Evolutionary conservation across 2,888 invertebrate genomes (phyloP).

Genomic region (Silvanus unidentatus): DNA sequence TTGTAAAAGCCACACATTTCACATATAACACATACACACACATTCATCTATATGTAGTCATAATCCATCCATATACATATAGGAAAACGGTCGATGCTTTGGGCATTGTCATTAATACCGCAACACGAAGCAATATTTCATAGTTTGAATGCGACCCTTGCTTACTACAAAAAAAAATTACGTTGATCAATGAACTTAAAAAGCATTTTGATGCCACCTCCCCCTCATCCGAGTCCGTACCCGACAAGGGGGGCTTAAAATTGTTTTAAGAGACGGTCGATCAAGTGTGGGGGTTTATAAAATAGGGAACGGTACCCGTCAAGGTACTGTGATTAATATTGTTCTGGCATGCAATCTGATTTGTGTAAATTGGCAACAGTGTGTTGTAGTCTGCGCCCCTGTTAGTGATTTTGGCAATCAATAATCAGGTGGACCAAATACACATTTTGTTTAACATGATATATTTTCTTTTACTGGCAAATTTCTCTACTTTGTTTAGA

Average conservation of each 20-base stretch:
- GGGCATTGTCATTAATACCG: slow-evolving; percentile 16
- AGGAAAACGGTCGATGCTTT: background rate
- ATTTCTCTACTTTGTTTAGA: no score
- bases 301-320: slow-evolving; percentile 37
- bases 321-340: slow-evolving; percentile 52
- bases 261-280: slow-evolving; percentile 39
- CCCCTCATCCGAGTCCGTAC: background rate
- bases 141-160: slow-evolving; percentile 30
- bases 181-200: slow-evolving; percentile 36
- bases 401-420: slow-evolving; percentile 39
- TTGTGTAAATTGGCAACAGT: slow-evolving; percentile 45
- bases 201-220: slow-evolving; percentile 24
- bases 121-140: slow-evolving; percentile 34
- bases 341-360: slow-evolving; percentile 51
- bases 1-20: no score
- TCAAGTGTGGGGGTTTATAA: slow-evolving; percentile 30
- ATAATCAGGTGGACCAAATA: slow-evolving; percentile 31
- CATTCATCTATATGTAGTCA: no score
- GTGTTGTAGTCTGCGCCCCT: slow-evolving; percentile 23
- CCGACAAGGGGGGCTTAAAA: slow-evolving; percentile 27
- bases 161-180: slow-evolving; percentile 35
- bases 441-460: slow-evolving; percentile 21
- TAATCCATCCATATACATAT: background rate
- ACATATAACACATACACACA: no score
- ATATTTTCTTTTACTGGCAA: no score